These are phyloP conservation scores for Gobio gobio DNA, from an alignment of 2,113 vertebrate species.

Conservation along the genomic window DNA sequence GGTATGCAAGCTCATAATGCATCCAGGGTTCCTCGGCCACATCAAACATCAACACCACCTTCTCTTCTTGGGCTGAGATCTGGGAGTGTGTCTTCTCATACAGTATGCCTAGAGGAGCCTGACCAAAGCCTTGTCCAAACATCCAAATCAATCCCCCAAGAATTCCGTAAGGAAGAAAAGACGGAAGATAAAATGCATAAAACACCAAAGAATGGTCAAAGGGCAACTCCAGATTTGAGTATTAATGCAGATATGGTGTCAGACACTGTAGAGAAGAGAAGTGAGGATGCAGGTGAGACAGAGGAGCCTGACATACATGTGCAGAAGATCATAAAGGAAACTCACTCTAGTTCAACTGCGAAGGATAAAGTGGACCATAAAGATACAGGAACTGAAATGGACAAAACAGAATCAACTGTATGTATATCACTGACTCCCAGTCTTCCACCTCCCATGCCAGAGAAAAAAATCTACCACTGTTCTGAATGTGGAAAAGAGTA, in stretches of 20 bases:
- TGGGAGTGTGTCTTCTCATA: conserved; percentile 53
- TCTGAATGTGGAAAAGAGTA: conserved; percentile 81
- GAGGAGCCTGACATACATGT: conserved; percentile 71
- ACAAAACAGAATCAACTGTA: conserved; percentile 62
- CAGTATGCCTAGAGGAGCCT: conserved; percentile 50
- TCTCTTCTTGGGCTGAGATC: conserved; percentile 69
- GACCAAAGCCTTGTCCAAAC: conserved; percentile 24
- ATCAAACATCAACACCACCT: conserved; percentile 48
- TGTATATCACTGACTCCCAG: conserved; percentile 71
- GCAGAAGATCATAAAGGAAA: conserved; percentile 70
- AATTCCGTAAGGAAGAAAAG: conserved; percentile 65
- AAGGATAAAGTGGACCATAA: conserved; percentile 61
- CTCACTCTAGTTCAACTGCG: conserved; percentile 64
- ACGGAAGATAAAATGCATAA: conserved; percentile 47
- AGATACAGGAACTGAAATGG: conserved; percentile 61
- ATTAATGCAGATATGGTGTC: conserved; percentile 37
- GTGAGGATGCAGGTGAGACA: conserved; percentile 68
- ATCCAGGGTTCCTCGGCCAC: conserved; percentile 58
- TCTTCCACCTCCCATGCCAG: conserved; percentile 74
- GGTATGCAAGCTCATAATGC: conserved; percentile 66
- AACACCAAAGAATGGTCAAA: conserved; percentile 71
- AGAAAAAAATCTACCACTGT: conserved; percentile 80
- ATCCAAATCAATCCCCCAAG: conserved; percentile 57
- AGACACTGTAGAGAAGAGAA: conserved; percentile 56
- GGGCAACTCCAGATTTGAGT: conserved; percentile 60